Conservation (phyloP, 2,888 invertebrate species). For the Lepeophtheirus nordmannii region DNA sequence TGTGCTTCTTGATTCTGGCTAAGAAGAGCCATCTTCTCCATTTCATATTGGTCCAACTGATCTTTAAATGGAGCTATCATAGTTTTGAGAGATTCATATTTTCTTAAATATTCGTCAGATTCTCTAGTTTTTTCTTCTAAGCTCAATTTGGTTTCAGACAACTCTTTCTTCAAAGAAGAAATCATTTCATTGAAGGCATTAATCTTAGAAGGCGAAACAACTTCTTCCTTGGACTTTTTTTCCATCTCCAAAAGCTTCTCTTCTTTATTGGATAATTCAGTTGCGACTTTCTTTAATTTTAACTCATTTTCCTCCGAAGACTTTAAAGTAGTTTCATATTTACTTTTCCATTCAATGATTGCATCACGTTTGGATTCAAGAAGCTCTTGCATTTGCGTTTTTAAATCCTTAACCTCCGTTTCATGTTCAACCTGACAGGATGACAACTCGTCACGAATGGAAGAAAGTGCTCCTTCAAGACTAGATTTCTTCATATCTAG, state of each 20-base stretch:
- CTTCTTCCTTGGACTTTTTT: neutral
- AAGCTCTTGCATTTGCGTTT: neutral
- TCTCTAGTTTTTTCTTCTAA: neutral
- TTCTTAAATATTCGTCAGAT: neutral
- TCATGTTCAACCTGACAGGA: neutral
- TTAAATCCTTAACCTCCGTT: neutral
- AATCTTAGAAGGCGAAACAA: neutral
- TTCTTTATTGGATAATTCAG: neutral
- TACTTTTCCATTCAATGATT: neutral
- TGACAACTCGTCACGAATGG: neutral
- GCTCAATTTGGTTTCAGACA: neutral
- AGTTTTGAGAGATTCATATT: slow-evolving; percentile 32
- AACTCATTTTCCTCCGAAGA: neutral
- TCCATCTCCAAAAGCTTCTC: neutral
- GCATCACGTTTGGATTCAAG: neutral
- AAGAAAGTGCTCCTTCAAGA: slow-evolving; percentile 11
- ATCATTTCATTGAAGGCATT: neutral
- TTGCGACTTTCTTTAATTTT: neutral
- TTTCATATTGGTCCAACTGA: slow-evolving; percentile 39
- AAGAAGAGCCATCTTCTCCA: slow-evolving; percentile 35
- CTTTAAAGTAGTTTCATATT: neutral
- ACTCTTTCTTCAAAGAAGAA: neutral
- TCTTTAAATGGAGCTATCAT: slow-evolving; percentile 35
- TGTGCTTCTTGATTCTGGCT: slow-evolving; percentile 36
- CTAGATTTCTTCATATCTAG: slow-evolving; percentile 19